Percentiles rank a stretch among this genome's conserved stretches.
Conservation (phyloP, 2,113 vertebrate species). For the Gasterosteus nipponicus region DNA sequence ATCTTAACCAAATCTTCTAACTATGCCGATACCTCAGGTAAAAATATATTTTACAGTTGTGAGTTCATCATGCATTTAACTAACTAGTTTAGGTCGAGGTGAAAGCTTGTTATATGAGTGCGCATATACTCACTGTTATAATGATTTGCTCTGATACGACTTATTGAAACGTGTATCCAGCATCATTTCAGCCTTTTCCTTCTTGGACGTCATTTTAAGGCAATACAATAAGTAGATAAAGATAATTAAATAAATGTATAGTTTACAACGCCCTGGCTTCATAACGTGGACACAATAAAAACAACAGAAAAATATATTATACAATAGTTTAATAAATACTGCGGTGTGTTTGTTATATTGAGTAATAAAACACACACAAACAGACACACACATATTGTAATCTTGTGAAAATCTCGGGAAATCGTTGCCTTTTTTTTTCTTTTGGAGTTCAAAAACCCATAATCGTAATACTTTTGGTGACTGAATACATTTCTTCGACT, state of each 20-base stretch:
- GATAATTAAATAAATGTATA: background rate
- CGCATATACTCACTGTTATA: slow-evolving; percentile 53
- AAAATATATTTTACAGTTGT: slow-evolving; percentile 3
- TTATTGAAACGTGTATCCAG: background rate
- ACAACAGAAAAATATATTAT: background rate
- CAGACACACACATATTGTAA: background rate
- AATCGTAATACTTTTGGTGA: background rate
- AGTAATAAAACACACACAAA: background rate
- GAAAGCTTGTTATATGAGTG: background rate
- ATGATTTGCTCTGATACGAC: background rate
- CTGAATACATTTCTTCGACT: background rate
- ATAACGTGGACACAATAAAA: background rate
- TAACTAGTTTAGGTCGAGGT: background rate
- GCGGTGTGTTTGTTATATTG: background rate
- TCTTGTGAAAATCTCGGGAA: background rate
- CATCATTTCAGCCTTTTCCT: background rate
- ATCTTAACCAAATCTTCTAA: background rate
- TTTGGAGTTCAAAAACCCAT: background rate
- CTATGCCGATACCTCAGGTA: background rate
- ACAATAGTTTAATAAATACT: background rate
- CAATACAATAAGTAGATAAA: background rate
- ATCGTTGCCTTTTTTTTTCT: background rate
- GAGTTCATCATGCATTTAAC: background rate
- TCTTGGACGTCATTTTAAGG: background rate
- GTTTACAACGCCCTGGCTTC: background rate